Base-by-base conservation (phyloP, 2,797 vertebrate species). In the Anguilla anguilla region DNA sequence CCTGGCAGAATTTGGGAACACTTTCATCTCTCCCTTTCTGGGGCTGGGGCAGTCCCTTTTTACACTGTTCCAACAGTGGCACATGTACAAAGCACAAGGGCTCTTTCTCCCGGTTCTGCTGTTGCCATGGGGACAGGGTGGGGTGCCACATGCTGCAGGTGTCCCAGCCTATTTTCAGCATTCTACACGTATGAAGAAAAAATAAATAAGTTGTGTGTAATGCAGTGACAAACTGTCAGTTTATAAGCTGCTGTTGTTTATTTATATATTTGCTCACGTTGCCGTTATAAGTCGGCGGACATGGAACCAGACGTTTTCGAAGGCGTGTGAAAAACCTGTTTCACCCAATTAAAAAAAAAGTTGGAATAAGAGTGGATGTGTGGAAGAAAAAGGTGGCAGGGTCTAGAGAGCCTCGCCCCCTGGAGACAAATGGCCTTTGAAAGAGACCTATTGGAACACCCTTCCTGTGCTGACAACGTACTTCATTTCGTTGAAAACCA, bases 181-280 rank as follows among this genome's bases (percentile, higher is more conserved):
- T 87, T 51, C 93, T 91, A 88, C 90, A 28, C 84, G 85, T 90
- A 93, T 92, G 92, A 91, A 91, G 90, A 89, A 91, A 93, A 92
- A 19, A 90, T 88, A 89, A 91, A 93, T 91, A 92, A 22, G 90
- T 88, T 81, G 91, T 72, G 90, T 90, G 92, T 94, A 93, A 95
- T 93, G 95, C 92, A 95, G 94, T 91, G 91, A 88, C 59, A 88
- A 85, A 57, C 77, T 96, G 22, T 94, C 92, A 93, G 92, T 94
- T 91, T 86, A 92, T 93, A 90, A 93, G 93, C 85, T 90, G 86
- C 86, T 82, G 2, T 89, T 95, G 94, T 96, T 95, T 96, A 94
- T 96, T 95, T 95, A 94, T 85, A 84, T 90, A 94, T 92, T 93
- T 90, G 89, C 94, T 94, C 92, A 94, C 91, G 92, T 94, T 82